Evolutionary conservation across 1,140 invertebrate genomes (phyloP).

Genomic region (Phymastichus coffea): DNA sequence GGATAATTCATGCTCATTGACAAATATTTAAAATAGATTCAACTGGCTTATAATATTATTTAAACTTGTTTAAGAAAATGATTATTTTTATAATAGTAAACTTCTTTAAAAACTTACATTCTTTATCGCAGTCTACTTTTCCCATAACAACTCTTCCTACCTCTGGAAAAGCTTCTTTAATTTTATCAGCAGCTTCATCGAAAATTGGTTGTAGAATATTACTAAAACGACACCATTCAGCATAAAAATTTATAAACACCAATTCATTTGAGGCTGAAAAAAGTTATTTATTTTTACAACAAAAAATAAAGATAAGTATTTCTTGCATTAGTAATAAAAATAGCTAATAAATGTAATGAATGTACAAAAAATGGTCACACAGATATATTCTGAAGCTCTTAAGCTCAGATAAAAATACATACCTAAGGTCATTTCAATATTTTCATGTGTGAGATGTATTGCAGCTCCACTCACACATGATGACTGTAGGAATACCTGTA

Average conservation of each 20-base stretch:
- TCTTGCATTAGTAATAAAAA: slow-evolving; percentile 81
- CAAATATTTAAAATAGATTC: no score
- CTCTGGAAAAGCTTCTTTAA: slow-evolving; percentile 78
- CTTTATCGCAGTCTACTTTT: slow-evolving; percentile 95
- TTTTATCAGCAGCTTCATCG: slow-evolving; percentile 91
- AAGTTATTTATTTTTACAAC: slow-evolving; percentile 29
- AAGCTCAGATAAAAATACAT: slow-evolving; percentile 41
- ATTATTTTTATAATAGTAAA: no score
- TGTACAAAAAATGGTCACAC: slow-evolving; percentile 13
- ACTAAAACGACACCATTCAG: slow-evolving; percentile 96
- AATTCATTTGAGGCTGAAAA: slow-evolving; percentile 90
- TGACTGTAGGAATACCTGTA: slow-evolving; percentile 13
- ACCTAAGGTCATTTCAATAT: slow-evolving; percentile 83
- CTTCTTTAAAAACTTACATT: slow-evolving; percentile 74
- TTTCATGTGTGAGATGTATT: slow-evolving; percentile 72
- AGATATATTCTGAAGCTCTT: not conserved
- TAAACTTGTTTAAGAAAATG: no score
- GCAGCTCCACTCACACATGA: slow-evolving; percentile 62
- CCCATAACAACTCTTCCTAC: slow-evolving; percentile 86
- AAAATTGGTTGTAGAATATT: slow-evolving; percentile 95
- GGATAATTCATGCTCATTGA: no score
- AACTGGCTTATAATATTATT: not conserved
- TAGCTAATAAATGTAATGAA: slow-evolving; percentile 32
- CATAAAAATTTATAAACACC: slow-evolving; percentile 98
- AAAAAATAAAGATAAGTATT: slow-evolving; percentile 13